Percentiles rank a stretch among this genome's conserved stretches.
Conservation (phyloP, 2,113 vertebrate species). For the Embiotoca jacksoni region DNA sequence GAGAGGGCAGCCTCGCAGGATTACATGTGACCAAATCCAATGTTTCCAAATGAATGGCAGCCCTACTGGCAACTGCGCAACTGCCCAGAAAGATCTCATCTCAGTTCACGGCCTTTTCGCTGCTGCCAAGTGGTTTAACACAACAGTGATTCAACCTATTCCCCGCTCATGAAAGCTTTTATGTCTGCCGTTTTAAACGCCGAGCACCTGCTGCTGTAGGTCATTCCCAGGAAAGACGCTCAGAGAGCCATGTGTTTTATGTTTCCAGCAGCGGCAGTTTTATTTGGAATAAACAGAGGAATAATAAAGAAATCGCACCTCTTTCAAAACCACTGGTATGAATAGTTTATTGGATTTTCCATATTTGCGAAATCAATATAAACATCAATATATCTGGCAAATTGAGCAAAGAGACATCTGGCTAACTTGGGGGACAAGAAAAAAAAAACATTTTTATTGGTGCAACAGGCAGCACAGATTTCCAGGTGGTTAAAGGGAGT, state of each 20-base stretch:
- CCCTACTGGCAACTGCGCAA: constrained; percentile 24
- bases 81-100: constrained; percentile 42
- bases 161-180: constrained; percentile 39
- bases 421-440: no score
- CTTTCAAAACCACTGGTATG: no score
- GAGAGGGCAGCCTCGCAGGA: neutral
- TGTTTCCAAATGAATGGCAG: constrained; percentile 17
- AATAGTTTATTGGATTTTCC: no score
- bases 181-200: constrained; percentile 54
- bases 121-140: constrained; percentile 49
- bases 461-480: no score
- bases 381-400: no score
- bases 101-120: constrained; percentile 19
- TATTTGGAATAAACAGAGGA: constrained; percentile 35
- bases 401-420: no score
- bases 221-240: constrained; percentile 16
- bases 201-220: constrained; percentile 16
- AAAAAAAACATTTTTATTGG: no score
- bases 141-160: constrained; percentile 34
- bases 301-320: neutral
- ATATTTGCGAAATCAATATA: no score
- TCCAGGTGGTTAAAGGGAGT: no score
- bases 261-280: constrained; percentile 15
- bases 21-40: constrained; percentile 12
- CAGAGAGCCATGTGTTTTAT: constrained; percentile 37